A percentile compares a stretch with the other conserved stretches of the same genome.
These are phyloP conservation scores for Cephus runcator DNA, from an alignment of 2,888 invertebrate genomes.

Conservation along the genomic window DNA sequence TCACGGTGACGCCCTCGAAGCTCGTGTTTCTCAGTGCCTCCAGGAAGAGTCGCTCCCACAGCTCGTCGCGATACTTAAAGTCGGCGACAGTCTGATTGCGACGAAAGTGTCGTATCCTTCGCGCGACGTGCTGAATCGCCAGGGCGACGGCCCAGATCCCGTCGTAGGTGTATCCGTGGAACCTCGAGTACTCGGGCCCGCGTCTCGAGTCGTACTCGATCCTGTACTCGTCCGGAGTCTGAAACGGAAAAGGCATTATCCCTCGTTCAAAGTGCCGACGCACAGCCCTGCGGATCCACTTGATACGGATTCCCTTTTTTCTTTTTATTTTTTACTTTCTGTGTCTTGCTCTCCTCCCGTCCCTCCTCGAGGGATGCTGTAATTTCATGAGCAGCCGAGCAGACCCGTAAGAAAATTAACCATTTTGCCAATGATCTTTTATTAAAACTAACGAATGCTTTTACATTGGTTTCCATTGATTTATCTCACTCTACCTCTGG, in stretches of 20 bases:
- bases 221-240: slow-evolving; percentile 92
- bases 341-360: no score
- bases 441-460: no score
- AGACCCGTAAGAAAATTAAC: no score
- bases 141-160: slow-evolving; percentile 98
- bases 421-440: no score
- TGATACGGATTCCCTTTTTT: no score
- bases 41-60: slow-evolving; percentile 88
- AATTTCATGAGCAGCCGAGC: no score
- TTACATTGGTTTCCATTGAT: no score
- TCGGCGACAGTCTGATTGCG: slow-evolving; percentile 84
- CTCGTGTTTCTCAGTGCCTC: slow-evolving; percentile 91
- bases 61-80: slow-evolving; percentile 85
- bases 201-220: slow-evolving; percentile 85
- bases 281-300: no score
- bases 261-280: neutral
- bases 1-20: slow-evolving; percentile 91
- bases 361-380: no score
- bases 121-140: slow-evolving; percentile 91
- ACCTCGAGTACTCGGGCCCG: slow-evolving; percentile 88
- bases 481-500: no score
- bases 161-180: slow-evolving; percentile 98
- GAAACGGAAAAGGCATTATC: slow-evolving; percentile 47
- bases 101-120: slow-evolving; percentile 75
- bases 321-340: no score